These are phyloP conservation scores for Ormyrus thymus DNA, from an alignment of 2,888 invertebrate genomes.

Conservation along the genomic window DNA sequence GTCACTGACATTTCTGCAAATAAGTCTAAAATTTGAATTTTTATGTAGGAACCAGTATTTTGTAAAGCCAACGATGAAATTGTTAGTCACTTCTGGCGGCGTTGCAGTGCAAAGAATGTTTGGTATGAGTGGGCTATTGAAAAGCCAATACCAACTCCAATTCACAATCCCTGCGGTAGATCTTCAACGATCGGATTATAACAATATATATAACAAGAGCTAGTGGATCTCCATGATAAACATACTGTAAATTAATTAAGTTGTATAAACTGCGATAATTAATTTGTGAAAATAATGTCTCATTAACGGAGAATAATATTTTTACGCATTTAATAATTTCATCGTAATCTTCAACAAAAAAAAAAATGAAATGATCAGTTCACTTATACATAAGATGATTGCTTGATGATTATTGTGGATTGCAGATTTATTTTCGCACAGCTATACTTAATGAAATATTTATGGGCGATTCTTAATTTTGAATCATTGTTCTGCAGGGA, in stretches of 20 bases:
- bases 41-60: constrained; percentile 82
- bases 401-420: not conserved
- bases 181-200: constrained; percentile 83
- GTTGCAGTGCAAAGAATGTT: constrained; percentile 85
- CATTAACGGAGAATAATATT: not conserved
- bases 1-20: too few relatives aligned
- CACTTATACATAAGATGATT: too few relatives aligned
- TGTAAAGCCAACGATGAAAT: constrained; percentile 84
- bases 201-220: not conserved
- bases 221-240: not conserved
- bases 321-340: not conserved
- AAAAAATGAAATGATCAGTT: too few relatives aligned
- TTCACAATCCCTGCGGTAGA: constrained; percentile 85
- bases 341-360: too few relatives aligned
- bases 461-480: constrained; percentile 18
- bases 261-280: constrained; percentile 5
- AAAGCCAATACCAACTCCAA: constrained; percentile 78
- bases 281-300: constrained; percentile 15
- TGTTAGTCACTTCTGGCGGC: constrained; percentile 91
- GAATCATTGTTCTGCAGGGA: constrained; percentile 16
- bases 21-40: not conserved
- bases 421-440: not conserved
- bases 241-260: not conserved
- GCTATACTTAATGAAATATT: not conserved
- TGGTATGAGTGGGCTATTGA: constrained; percentile 97